Percentiles rank a stretch among this genome's conserved stretches.
Conservation (phyloP, 2,888 invertebrate genomes). For the Pyrochroa serraticornis region DNA sequence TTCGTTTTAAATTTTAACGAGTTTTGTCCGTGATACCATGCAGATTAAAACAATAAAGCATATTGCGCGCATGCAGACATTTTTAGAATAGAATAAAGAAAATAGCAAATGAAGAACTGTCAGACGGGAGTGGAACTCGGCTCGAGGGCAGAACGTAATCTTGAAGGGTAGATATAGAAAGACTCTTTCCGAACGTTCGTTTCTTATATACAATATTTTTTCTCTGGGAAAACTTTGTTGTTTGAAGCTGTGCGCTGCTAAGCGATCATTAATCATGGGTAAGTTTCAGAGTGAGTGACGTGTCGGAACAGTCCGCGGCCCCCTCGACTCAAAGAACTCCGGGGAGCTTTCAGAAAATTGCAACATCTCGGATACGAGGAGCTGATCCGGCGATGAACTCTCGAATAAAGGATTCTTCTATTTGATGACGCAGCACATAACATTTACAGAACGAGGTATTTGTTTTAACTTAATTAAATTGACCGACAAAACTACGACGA, state of each 20-base stretch:
- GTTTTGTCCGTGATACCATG: too few species aligned
- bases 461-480: constrained; percentile 55
- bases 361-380: constrained; percentile 55
- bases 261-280: constrained; percentile 65
- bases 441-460: constrained; percentile 46
- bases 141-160: constrained; percentile 54
- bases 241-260: constrained; percentile 64
- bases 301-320: constrained; percentile 56
- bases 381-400: constrained; percentile 52
- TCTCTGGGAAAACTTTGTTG: constrained; percentile 70
- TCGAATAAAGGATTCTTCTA: constrained; percentile 43
- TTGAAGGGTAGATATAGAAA: constrained; percentile 60
- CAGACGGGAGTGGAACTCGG: constrained; percentile 23
- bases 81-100: constrained; percentile 19
- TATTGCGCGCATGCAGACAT: neutral
- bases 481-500: too few species aligned
- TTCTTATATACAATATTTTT: constrained; percentile 61
- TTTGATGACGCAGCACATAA: constrained; percentile 41
- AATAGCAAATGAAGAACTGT: constrained; percentile 21
- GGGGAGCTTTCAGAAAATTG: constrained; percentile 60
- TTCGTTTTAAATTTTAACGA: too few species aligned
- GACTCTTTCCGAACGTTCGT: constrained; percentile 59
- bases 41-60: neutral
- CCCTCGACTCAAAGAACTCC: constrained; percentile 54
- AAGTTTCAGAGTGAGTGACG: constrained; percentile 63